A percentile compares a stretch with the other conserved stretches of the same genome.
Conservation (phyloP, 1,140 invertebrate genomes). For the Bicyclus anynana region DNA sequence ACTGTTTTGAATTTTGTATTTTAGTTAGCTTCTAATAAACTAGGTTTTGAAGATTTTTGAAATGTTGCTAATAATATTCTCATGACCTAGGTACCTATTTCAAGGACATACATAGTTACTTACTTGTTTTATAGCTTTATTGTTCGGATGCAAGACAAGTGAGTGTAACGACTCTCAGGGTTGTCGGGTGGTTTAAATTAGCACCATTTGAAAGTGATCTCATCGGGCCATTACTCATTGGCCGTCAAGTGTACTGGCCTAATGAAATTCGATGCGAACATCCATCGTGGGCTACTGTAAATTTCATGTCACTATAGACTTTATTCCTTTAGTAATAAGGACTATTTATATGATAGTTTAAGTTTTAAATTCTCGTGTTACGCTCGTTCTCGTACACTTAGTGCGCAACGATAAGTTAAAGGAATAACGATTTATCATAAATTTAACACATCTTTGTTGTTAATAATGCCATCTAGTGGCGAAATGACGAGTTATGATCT, state of each 20-base stretch:
- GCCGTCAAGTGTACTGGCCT: constrained; percentile 36
- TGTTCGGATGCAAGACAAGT: constrained; percentile 13
- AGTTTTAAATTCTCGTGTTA: neutral
- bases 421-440: too few species aligned
- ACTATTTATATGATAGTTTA: neutral
- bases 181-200: constrained; percentile 49
- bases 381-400: neutral
- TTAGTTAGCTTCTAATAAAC: too few species aligned
- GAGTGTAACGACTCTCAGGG: constrained; percentile 24
- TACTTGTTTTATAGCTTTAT: neutral
- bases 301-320: neutral
- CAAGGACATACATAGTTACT: neutral
- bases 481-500: too few species aligned
- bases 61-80: too few species aligned
- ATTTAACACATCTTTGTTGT: too few species aligned
- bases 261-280: constrained; percentile 38
- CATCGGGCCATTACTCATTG: constrained; percentile 63
- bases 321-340: constrained; percentile 8
- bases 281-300: constrained; percentile 1
- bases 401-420: neutral
- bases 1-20: too few species aligned
- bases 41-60: too few species aligned
- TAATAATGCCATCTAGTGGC: too few species aligned
- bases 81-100: neutral
- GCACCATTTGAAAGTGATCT: constrained; percentile 60